phyloP scores from a whole-genome alignment of 2,888 invertebrate species.

The Eupithecia subumbrata region DNA sequence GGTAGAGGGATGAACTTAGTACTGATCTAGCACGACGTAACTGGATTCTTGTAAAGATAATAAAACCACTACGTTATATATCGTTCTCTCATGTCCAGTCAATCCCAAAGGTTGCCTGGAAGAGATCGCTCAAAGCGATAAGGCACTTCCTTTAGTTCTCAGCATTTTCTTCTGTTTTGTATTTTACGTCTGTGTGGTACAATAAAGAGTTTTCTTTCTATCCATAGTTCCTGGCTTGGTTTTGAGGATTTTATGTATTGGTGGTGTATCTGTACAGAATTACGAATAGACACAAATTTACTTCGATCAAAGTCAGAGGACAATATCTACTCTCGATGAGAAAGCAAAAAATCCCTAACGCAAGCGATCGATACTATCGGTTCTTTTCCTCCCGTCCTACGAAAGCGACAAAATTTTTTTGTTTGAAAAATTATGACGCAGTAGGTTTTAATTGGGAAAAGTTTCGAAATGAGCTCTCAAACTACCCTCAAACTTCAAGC shows the following conservation, averaged over 20 bases:
- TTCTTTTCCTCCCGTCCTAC: not conserved
- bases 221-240: no score
- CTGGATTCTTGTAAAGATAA: not conserved
- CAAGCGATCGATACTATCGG: not conserved
- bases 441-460: not conserved
- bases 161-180: no score
- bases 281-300: not conserved
- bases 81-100: no score
- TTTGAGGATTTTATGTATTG: not conserved
- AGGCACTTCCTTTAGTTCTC: no score
- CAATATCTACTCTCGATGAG: not conserved
- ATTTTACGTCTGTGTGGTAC: no score
- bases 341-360: not conserved
- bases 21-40: not conserved
- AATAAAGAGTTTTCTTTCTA: no score
- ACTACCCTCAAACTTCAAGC: slow-evolving; percentile 9
- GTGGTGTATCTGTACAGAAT: not conserved
- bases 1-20: not conserved
- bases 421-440: no score
- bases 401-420: no score
- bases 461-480: not conserved
- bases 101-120: no score
- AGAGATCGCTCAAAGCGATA: no score
- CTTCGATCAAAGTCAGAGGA: not conserved
- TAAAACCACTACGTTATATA: no score